Conservation (phyloP, 2,113 vertebrate genomes). For the Bettongia penicillata region DNA sequence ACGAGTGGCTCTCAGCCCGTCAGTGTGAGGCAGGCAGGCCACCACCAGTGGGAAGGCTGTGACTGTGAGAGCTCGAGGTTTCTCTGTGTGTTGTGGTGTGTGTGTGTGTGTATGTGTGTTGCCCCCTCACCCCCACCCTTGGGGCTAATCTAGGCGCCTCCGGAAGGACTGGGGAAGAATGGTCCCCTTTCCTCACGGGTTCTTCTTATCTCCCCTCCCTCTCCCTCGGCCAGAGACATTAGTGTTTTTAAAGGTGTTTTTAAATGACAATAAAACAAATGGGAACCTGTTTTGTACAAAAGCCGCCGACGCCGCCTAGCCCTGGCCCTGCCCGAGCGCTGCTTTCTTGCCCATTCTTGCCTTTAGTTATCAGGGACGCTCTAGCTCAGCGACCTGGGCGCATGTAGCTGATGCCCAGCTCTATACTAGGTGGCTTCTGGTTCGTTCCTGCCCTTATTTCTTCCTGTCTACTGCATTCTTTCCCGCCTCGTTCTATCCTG, state of each 20-base stretch:
- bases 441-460: not conserved
- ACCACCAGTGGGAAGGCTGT: not conserved
- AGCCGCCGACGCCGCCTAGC: not conserved
- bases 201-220: constrained; percentile 15
- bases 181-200: constrained; percentile 47
- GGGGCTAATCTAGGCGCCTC: not conserved
- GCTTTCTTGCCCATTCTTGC: too few relatives aligned
- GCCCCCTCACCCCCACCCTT: too few relatives aligned
- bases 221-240: constrained; percentile 65
- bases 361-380: not conserved
- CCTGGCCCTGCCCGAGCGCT: not conserved
- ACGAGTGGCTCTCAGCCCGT: too few relatives aligned
- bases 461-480: too few relatives aligned
- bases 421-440: not conserved
- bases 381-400: not conserved
- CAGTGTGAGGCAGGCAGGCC: not conserved
- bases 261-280: constrained; percentile 77
- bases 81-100: too few relatives aligned
- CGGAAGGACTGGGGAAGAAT: not conserved
- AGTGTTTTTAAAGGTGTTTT: constrained; percentile 73
- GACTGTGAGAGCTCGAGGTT: too few relatives aligned
- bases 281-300: constrained; percentile 54
- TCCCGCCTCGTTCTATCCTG: too few relatives aligned
- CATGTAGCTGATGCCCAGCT: not conserved
- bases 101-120: not conserved